Conservation (phyloP, 2,113 vertebrate species). For the Pelobates fuscus region DNA sequence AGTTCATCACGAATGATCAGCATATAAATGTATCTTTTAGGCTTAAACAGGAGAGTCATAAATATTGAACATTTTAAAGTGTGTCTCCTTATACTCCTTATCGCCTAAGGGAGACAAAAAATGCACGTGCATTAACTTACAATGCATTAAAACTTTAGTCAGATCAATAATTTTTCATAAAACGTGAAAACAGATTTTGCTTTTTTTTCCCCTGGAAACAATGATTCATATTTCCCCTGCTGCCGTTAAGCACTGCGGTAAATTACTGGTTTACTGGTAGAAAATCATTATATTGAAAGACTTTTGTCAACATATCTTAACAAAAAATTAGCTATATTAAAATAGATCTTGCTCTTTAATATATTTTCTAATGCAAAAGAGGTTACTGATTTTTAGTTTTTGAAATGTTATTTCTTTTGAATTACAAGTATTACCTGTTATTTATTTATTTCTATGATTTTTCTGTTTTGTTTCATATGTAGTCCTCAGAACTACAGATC, state of each 20-base stretch:
- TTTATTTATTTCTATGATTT: too few species aligned
- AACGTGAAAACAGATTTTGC: conserved; percentile 52
- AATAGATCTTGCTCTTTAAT: not conserved
- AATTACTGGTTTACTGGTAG: not conserved
- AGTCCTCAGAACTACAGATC: too few species aligned
- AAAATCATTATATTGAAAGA: not conserved
- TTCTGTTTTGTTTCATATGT: too few species aligned
- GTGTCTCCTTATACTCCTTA: conserved; percentile 57
- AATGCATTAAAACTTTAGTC: conserved; percentile 54
- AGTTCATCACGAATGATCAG: conserved; percentile 42
- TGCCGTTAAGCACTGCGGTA: not conserved
- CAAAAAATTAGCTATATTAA: not conserved
- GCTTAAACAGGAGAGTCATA: conserved; percentile 59
- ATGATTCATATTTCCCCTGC: conserved; percentile 11
- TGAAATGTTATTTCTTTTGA: too few species aligned
- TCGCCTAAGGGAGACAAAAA: conserved; percentile 48
- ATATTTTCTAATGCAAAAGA: too few species aligned
- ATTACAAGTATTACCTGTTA: too few species aligned
- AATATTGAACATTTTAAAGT: conserved; percentile 69
- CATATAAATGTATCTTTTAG: conserved; percentile 55
- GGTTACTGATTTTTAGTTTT: too few species aligned
- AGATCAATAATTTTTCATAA: conserved; percentile 59
- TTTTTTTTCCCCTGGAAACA: not conserved
- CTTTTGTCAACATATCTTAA: conserved; percentile 4
- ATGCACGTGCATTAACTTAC: conserved; percentile 57